Conservation (phyloP, 2,113 vertebrate species). For the Ctenomys sociabilis region DNA sequence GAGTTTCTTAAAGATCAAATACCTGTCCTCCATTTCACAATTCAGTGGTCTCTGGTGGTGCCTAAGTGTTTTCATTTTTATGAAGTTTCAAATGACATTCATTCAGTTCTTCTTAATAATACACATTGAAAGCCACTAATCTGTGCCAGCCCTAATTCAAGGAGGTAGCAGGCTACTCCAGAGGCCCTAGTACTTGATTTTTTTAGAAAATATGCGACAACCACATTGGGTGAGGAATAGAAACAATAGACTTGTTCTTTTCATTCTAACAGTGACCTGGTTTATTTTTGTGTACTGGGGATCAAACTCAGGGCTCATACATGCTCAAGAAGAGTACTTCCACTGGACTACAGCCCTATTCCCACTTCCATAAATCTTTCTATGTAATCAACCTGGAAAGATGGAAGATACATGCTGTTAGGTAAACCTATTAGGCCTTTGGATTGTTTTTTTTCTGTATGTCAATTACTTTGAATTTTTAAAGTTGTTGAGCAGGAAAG, state of each 20-base stretch:
- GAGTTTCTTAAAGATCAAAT: neutral
- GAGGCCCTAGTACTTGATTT: neutral
- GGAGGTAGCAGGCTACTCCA: neutral
- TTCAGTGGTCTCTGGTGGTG: neutral
- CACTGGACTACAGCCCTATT: neutral
- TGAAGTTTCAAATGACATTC: neutral
- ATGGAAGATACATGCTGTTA: neutral
- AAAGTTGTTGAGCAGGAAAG: neutral
- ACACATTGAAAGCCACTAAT: neutral
- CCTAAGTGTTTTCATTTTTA: neutral
- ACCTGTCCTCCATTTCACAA: neutral
- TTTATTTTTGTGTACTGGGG: neutral
- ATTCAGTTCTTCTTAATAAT: neutral
- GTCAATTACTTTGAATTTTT: neutral
- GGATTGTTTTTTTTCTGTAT: neutral
- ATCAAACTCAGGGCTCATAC: neutral
- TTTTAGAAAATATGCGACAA: neutral
- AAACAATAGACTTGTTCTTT: no score
- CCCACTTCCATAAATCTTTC: neutral
- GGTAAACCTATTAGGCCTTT: neutral
- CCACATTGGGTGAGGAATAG: neutral
- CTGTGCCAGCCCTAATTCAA: fast-evolving
- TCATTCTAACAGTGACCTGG: no score
- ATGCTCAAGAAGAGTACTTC: neutral
- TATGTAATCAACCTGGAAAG: neutral